Evolutionary conservation across 2,888 invertebrate genomes (phyloP), one percentile per base, ranked within the genome.

Genomic region (Piscicola geometra): DNA sequence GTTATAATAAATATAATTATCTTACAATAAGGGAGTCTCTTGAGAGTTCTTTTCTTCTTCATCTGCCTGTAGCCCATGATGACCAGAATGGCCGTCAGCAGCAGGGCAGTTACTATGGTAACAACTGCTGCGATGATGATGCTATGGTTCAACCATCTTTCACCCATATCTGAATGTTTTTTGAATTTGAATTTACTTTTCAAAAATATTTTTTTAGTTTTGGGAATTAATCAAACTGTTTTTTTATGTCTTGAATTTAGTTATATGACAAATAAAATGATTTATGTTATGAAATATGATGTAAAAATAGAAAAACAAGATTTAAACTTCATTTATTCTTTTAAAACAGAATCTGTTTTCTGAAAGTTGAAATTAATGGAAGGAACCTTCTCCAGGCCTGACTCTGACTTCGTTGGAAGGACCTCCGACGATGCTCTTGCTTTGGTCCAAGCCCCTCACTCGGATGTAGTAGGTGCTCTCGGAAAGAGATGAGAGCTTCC

Each of bases 1-100:
- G n/a, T n/a, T n/a, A n/a, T n/a, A n/a, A n/a, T n/a, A n/a, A n/a
- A n/a, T n/a, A n/a, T n/a, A n/a, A n/a, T n/a, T n/a, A 41, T 18
- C 60, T 25, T 3, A 56, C 60, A 56, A 56, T 56, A 56, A 5
- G 60, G 60, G 3, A 56, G 60, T 56, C 60, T 18, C n/a, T 56
- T 56, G 60, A 56, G 60, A 56, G 3, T 18, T 56, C 60, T 56
- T 21, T 56, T 56, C n/a, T 56, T 56, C 60, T 56, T 56, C 60
- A 56, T 56, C 60, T 56, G 60, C 25, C n/a, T 56, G 60, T n/a
- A 56, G 5, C 3, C 60, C 15, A 56, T 56, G 5, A 56, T 15
- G 60, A 56, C n/a, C 3, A 56, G 60, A 5, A 18, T 25, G 25
- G 60, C 60, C 3, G 60, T 15, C 15, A 56, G 60, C 60, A 56